phyloP scores from a whole-genome alignment of 2,113 vertebrate species.

The Sinocyclocheilus maitianheensis region DNA sequence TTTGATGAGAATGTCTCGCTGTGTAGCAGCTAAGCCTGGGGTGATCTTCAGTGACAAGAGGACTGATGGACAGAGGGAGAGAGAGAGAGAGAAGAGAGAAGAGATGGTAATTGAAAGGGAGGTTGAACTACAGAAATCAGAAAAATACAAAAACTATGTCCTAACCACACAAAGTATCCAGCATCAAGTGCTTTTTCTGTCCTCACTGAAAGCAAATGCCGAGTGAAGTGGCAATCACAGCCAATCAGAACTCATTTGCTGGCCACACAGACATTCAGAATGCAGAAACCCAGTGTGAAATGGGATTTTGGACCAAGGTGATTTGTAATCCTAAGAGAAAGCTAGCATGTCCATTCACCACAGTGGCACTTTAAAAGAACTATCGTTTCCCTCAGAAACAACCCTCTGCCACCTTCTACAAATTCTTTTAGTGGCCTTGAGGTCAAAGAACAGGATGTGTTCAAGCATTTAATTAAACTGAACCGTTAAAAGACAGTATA shows the following conservation, averaged over 20 bases:
- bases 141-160: background rate
- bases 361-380: background rate
- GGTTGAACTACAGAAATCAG: background rate
- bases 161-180: background rate
- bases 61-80: background rate
- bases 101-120: background rate
- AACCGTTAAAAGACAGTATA: background rate
- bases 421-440: background rate
- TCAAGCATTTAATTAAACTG: background rate
- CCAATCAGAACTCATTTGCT: background rate
- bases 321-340: background rate
- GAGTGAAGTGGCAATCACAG: background rate
- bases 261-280: background rate
- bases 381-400: background rate
- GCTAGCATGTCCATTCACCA: background rate
- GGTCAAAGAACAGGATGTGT: background rate
- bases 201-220: background rate
- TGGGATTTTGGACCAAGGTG: background rate
- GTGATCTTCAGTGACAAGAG: conserved; percentile 9
- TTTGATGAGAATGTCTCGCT: conserved; percentile 15
- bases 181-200: background rate
- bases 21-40: background rate
- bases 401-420: background rate
- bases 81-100: background rate
- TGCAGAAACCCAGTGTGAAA: background rate